Percentiles rank a stretch among this genome's conserved stretches.
Evolutionary conservation across 1,140 invertebrate species (phyloP).

Genomic region (Eufriesea mexicana): DNA sequence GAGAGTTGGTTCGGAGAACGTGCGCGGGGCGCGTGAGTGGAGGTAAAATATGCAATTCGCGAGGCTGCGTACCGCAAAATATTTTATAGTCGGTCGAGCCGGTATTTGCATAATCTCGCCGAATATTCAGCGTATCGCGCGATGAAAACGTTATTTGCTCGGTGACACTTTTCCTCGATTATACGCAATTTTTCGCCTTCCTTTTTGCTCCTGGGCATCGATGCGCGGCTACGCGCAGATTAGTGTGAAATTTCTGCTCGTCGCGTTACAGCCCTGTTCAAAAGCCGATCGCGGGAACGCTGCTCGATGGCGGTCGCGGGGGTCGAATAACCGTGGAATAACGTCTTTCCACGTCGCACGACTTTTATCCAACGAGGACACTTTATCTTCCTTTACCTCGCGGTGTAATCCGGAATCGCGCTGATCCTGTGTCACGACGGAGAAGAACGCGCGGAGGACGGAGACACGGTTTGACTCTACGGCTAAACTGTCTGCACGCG

Average conservation of each 20-base stretch:
- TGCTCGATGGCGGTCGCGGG: background rate
- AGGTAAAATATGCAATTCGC: slow-evolving; percentile 34
- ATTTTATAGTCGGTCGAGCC: slow-evolving; percentile 23
- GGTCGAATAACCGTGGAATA: slow-evolving; percentile 1
- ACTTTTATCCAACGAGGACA: background rate
- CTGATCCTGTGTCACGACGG: no score
- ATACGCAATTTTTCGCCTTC: slow-evolving; percentile 21
- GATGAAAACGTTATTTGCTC: slow-evolving; percentile 37
- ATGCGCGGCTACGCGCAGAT: background rate
- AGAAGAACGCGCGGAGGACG: background rate
- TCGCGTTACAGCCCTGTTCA: background rate
- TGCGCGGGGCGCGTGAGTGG: background rate
- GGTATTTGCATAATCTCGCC: slow-evolving; percentile 46
- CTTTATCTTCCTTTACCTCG: background rate
- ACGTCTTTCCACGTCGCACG: background rate
- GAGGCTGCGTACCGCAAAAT: slow-evolving; percentile 17
- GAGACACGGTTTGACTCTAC: slow-evolving; percentile 40
- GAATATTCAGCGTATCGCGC: slow-evolving; percentile 44
- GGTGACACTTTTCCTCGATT: slow-evolving; percentile 34
- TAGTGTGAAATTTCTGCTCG: slow-evolving; percentile 1
- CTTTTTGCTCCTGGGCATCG: slow-evolving; percentile 1
- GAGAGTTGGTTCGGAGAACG: no score
- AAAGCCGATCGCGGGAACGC: background rate
- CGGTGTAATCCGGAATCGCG: no score
- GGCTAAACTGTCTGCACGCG: background rate